Percentiles rank a stretch among this genome's conserved stretches.
phyloP scores from a whole-genome alignment of 2,113 vertebrate genomes.

The Dasyprocta punctata region DNA sequence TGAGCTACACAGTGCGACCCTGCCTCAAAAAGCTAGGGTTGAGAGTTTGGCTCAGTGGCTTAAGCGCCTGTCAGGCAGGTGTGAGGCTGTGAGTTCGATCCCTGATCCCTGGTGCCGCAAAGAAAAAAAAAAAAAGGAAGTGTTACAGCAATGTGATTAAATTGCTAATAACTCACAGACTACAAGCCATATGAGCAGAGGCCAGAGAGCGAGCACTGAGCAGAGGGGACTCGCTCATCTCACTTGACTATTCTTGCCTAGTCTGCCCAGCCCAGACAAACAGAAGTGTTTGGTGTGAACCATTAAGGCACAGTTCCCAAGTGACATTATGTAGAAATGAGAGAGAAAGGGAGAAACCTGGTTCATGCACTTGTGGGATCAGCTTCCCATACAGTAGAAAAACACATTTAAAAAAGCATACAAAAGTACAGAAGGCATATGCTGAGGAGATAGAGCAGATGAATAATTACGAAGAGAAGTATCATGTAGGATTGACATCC shows the following conservation, averaged over 20 bases:
- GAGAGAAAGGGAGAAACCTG: not conserved
- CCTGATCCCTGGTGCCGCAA: too few relatives aligned
- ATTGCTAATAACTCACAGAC: not conserved
- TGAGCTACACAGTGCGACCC: too few relatives aligned
- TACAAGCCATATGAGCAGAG: not conserved
- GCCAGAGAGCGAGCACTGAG: not conserved
- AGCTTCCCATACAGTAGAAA: not conserved
- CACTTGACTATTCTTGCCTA: not conserved
- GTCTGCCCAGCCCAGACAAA: not conserved
- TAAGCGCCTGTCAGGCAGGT: too few relatives aligned
- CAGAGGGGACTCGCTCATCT: not conserved
- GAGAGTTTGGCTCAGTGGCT: too few relatives aligned
- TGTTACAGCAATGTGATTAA: not conserved
- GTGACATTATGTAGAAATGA: not conserved
- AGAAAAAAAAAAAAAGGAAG: too few relatives aligned
- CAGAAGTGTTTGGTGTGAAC: not conserved
- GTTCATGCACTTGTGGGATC: not conserved
- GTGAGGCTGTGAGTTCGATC: too few relatives aligned
- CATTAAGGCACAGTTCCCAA: not conserved
- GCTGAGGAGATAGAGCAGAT: not conserved
- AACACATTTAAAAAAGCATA: not conserved
- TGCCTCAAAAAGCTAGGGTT: too few relatives aligned
- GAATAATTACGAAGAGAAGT: not conserved
- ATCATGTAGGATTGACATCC: not conserved
- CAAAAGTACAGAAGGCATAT: not conserved